Evolutionary conservation across 1,140 invertebrate genomes (phyloP), one percentile per base, ranked within the genome.

Genomic region (Drosophila sproati): DNA sequence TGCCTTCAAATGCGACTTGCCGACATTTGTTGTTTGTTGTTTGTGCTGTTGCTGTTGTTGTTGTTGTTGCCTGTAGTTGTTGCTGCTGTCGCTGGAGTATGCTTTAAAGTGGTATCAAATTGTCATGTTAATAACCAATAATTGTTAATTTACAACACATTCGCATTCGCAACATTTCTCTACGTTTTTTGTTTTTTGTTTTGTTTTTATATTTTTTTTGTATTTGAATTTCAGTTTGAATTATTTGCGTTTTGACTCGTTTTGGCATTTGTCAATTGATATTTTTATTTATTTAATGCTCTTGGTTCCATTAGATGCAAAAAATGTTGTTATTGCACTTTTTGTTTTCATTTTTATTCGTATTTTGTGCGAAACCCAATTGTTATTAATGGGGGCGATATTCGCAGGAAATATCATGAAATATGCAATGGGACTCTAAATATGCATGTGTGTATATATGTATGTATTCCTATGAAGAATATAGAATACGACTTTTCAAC

Each of bases 61-160:
- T 8, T 51, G 66, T 45, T 67, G 62, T 39, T 69, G 37, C 12
- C n/a, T 68, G 55, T 51, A 60, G 71, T 52, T 72, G 77, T 69
- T 45, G 74, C 59, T 66, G 71, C 57, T 72, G 77, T 69, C 50
- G 74, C 59, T 55, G 71, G 69, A 83, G 80, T 82, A 89, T 89
- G 78, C 86, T 77, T 88, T 85, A 90, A 90, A 91, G 82, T 87
- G 78, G 72, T 88, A 91, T 91, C 85, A 91, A 91, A 89, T 91
- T 91, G 88, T 91, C 88, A 91, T 91, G 88, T 91, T 91, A 88
- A 89, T 91, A 78, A 80, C 83, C 83, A 88, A 91, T 91, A 91
- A 91, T 91, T 83, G 88, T 83, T 85, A 91, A 91, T 91, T 91
- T 89, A 91, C 85, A 88, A 89, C 85, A 78, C 77, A 78, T 70